Evolutionary conservation across 2,888 invertebrate species (phyloP), one percentile per base, ranked within the genome.

Genomic region (Apantesis nais): DNA sequence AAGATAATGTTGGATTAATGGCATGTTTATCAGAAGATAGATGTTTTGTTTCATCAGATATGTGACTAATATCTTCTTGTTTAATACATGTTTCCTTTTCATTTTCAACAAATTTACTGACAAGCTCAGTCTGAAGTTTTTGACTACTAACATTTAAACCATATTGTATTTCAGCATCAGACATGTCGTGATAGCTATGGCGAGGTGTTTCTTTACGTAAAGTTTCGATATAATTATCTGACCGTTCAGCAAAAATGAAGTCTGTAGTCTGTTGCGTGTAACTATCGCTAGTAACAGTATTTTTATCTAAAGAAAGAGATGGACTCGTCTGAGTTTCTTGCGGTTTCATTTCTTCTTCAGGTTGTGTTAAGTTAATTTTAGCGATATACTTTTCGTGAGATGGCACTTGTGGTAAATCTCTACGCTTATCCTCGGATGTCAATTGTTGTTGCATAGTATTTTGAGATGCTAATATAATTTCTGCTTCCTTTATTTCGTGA

Each of bases 171-270:
- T 92, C 92, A 65, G 90, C 89, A 61, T 89, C 87, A 70, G 67
- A 61, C 37, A 90, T 83, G 72, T 92, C 90, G 58, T 88, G 81
- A 79, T 90, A 89, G 73, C 83, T 87, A 62, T 87, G 83, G 14
- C 78, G 83, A 19, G 86, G 85, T 31, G 74, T 74, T 77, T 89
- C 86, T 37, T 83, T 80, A 64, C 68, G 73, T 68, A 84, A 74
- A 37, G 77, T 58, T 70, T 77, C 63, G 1, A 73, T 68, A 39
- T 64, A 55, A 22, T 48, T 48, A 39, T 55, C 41, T 62, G 34
- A n/a, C 19, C 67, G 66, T 65, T 71, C 71, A 0, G 48, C 25
- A 1, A 64, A 62, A 44, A 78, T 78, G 0, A 76, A 70, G 66
- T 68, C 71, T 25, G 29, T 7, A 34, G 34, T 71, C 22, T 66